Conservation (phyloP, 2,888 invertebrate species). For the Lasius fuliginosus region DNA sequence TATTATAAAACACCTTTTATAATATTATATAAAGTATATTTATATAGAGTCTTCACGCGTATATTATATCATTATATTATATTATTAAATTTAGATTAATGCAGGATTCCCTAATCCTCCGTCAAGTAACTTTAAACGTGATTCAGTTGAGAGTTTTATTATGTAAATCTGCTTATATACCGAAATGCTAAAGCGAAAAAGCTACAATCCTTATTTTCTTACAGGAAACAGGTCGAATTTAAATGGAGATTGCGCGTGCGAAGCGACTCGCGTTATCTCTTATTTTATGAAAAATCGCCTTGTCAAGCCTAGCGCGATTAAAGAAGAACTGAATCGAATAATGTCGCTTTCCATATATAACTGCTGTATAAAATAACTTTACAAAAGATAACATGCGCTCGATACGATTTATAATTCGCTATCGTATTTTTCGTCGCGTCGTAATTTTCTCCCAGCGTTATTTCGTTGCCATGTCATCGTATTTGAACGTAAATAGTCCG, state of each 20-base stretch:
- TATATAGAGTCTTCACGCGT: neutral
- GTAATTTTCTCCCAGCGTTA: neutral
- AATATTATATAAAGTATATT: neutral
- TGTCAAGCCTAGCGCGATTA: neutral
- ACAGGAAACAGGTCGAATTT: slow-evolving; percentile 40
- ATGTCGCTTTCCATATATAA: neutral
- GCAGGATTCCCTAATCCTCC: neutral
- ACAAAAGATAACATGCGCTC: neutral
- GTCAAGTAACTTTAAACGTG: neutral
- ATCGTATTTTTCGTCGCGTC: neutral
- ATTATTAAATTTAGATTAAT: slow-evolving; percentile 21
- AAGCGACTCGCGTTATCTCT: neutral
- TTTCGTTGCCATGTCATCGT: neutral
- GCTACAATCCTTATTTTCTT: slow-evolving; percentile 16
- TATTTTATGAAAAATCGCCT: slow-evolving; percentile 25
- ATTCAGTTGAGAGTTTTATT: slow-evolving; percentile 33
- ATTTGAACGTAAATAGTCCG: neutral
- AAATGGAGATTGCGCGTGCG: slow-evolving; percentile 8
- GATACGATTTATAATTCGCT: neutral
- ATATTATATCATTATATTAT: neutral
- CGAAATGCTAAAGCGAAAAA: slow-evolving; percentile 28
- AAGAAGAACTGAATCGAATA: neutral
- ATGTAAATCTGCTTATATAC: slow-evolving; percentile 44
- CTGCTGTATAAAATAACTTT: neutral
- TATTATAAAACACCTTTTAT: neutral